Percentiles rank a stretch among this genome's conserved stretches.
phyloP scores from a whole-genome alignment of 1,140 invertebrate species.

The Euura saliciscinereae region DNA sequence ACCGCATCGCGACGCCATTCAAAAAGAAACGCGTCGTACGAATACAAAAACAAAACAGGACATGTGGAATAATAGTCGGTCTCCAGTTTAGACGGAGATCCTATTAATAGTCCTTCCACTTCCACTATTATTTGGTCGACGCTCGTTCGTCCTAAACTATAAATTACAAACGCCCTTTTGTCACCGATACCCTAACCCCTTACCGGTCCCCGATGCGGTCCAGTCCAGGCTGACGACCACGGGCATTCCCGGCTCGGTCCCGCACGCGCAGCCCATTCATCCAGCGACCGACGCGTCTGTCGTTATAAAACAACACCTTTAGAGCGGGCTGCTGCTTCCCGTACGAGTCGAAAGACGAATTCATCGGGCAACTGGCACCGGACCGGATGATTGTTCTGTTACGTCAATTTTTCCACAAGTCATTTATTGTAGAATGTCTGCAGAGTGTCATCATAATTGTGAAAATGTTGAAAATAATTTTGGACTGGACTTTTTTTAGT shows the following conservation, averaged over 20 bases:
- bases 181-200: conserved; percentile 8
- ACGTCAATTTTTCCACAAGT: background rate
- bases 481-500: too few species aligned
- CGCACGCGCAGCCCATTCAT: conserved; percentile 13
- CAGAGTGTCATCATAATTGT: too few species aligned
- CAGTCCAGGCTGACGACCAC: background rate
- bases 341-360: background rate
- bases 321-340: conserved; percentile 16
- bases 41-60: conserved; percentile 11
- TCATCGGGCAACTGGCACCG: background rate
- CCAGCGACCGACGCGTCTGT: background rate
- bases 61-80: conserved; percentile 10
- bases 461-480: too few species aligned
- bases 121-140: conserved; percentile 14
- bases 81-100: conserved; percentile 5
- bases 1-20: background rate
- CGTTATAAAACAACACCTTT: conserved; percentile 18
- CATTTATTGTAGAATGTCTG: too few species aligned
- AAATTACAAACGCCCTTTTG: conserved; percentile 17
- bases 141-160: conserved; percentile 9
- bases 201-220: background rate
- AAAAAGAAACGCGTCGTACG: background rate
- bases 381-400: background rate
- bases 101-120: conserved; percentile 14
- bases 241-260: conserved; percentile 7